Evolutionary conservation across 2,797 vertebrate genomes (phyloP).

Genomic region (Rhabdophis nuchalis): DNA sequence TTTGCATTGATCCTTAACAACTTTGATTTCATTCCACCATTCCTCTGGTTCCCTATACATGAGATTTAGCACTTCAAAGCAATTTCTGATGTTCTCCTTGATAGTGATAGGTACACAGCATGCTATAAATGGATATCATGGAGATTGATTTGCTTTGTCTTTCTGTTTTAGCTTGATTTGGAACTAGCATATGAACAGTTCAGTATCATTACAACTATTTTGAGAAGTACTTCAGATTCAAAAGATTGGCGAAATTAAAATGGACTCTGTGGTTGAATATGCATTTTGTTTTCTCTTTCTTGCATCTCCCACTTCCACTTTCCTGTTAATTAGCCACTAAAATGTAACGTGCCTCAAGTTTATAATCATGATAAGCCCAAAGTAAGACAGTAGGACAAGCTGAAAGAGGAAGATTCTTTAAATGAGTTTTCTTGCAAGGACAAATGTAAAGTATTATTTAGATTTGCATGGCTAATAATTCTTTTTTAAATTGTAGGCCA

Average conservation of each 20-base stretch:
- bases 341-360: constrained; percentile 18
- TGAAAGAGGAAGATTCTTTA: constrained; percentile 7
- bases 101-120: background rate
- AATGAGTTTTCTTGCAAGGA: constrained; percentile 17
- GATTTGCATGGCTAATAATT: background rate
- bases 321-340: background rate
- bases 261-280: constrained; percentile 22
- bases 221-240: constrained; percentile 9
- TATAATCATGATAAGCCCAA: constrained; percentile 3
- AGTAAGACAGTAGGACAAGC: background rate
- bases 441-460: background rate
- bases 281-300: constrained; percentile 13
- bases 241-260: constrained; percentile 27
- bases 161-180: background rate
- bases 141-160: background rate
- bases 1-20: background rate
- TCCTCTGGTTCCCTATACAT: background rate
- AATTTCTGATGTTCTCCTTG: background rate
- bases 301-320: background rate
- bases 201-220: constrained; percentile 11
- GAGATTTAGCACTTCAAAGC: background rate
- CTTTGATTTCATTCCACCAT: background rate
- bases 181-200: background rate
- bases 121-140: background rate
- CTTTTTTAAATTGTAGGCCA: no score